phyloP scores from a whole-genome alignment of 30 jellyfish, hydroid and myxozoan genomes.

The Nemopilema nomurai region DNA sequence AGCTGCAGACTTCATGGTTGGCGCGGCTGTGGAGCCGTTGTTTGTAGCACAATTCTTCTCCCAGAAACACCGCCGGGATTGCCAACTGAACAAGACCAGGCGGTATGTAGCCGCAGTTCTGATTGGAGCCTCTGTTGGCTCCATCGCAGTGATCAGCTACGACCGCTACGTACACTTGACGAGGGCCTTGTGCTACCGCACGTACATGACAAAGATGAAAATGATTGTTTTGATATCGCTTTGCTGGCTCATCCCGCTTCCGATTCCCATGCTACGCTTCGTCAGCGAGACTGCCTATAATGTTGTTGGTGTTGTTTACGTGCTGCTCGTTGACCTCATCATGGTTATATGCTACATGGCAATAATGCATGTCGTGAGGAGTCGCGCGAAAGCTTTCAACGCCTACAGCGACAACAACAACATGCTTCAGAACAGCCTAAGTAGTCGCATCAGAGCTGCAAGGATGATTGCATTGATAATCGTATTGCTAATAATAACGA shows the following conservation, averaged over 20 bases:
- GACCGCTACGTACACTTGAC: slow-evolving; percentile 61
- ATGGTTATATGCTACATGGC: slow-evolving; percentile 6
- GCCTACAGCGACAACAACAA: not conserved
- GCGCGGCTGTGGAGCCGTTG: slow-evolving; percentile 38
- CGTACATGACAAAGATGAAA: slow-evolving; percentile 29
- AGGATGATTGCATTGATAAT: slow-evolving; percentile 22
- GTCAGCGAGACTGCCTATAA: not conserved
- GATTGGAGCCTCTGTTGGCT: slow-evolving; percentile 64
- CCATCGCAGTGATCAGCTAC: slow-evolving; percentile 46
- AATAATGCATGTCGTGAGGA: not conserved
- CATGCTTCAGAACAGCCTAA: not conserved
- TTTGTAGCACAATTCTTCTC: slow-evolving; percentile 32
- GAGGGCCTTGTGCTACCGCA: slow-evolving; percentile 21
- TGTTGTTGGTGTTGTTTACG: not conserved
- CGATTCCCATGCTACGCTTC: not conserved
- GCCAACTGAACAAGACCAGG: slow-evolving; percentile 25
- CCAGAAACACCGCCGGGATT: slow-evolving; percentile 9
- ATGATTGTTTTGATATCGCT: slow-evolving; percentile 5
- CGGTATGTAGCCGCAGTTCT: slow-evolving; percentile 37
- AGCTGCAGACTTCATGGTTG: slow-evolving; percentile 64
- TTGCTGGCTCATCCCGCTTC: slow-evolving; percentile 60
- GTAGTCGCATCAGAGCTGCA: slow-evolving; percentile 41
- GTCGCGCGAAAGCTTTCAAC: not conserved
- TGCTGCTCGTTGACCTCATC: not conserved
- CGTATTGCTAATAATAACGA: slow-evolving; percentile 5